phyloP scores from a whole-genome alignment of 2,888 invertebrate genomes.

The Tetranychus truncatus region DNA sequence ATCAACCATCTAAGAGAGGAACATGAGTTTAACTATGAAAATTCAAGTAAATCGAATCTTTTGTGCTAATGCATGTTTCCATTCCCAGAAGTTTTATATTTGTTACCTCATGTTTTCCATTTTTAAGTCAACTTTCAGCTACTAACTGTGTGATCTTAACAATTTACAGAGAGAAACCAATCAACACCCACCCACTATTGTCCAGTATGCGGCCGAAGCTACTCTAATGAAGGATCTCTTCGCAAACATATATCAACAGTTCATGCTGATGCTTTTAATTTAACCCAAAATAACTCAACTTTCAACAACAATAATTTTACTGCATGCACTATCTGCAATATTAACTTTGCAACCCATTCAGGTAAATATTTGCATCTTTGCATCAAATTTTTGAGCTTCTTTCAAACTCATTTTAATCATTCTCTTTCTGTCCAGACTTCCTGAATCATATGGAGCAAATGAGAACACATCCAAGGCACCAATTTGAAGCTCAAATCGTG shows the following conservation, averaged over 20 bases:
- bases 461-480: conserved; percentile 90
- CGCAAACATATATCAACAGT: conserved; percentile 58
- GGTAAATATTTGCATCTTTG: neutral
- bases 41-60: neutral
- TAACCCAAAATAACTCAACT: neutral
- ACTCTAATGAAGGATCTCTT: conserved; percentile 79
- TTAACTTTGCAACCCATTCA: neutral
- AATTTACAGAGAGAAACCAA: neutral
- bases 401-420: neutral
- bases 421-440: conserved; percentile 45
- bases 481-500: conserved; percentile 83
- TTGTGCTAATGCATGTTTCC: neutral
- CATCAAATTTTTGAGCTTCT: neutral
- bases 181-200: neutral
- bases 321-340: neutral
- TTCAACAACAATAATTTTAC: conserved; percentile 11
- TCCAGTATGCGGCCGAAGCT: conserved; percentile 49
- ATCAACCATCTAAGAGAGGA: neutral
- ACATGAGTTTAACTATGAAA: neutral
- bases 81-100: no score
- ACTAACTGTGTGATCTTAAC: neutral
- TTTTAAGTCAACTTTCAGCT: neutral
- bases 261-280: conserved; percentile 10
- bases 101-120: no score
- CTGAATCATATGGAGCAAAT: conserved; percentile 87